phyloP scores from a whole-genome alignment of 2,797 vertebrate genomes.

The Capromys pilorides region DNA sequence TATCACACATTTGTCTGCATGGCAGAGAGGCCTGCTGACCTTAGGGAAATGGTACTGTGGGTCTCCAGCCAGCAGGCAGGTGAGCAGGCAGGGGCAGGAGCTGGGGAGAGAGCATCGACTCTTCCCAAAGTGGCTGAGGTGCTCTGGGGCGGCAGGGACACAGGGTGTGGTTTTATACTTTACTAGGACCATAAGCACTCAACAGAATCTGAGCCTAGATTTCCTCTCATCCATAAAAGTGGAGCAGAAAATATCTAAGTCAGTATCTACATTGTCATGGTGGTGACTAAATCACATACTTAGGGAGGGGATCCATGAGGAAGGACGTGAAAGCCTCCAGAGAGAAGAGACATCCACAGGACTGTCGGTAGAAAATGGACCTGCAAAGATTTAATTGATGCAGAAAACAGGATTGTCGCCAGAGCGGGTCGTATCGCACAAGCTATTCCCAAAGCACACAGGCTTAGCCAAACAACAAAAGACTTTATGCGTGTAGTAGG shows the following conservation, averaged over 20 bases:
- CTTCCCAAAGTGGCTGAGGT: background rate
- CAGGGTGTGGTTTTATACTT: background rate
- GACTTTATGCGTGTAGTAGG: background rate
- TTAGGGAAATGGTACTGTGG: background rate
- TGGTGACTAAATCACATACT: background rate
- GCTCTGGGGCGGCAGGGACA: background rate
- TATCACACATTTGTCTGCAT: background rate
- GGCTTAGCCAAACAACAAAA: conserved; percentile 16
- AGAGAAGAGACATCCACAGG: background rate
- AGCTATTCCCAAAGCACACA: conserved; percentile 45
- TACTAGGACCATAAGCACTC: background rate
- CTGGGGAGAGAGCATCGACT: background rate
- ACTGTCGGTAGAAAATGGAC: conserved; percentile 54
- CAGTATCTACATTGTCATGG: background rate
- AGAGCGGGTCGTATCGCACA: background rate
- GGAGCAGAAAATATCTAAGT: background rate
- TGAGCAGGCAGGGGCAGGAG: accelerated
- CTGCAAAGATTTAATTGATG: conserved; percentile 68
- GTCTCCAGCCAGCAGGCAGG: background rate
- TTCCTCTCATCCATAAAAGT: background rate
- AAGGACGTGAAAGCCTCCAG: conserved; percentile 19
- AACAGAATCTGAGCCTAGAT: background rate
- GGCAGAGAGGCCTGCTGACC: background rate
- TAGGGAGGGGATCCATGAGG: background rate
- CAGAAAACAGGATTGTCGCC: conserved; percentile 58